A percentile compares a stretch with the other conserved stretches of the same genome.
phyloP scores from a whole-genome alignment of 2,113 vertebrate species.

The Cinclus cinclus region DNA sequence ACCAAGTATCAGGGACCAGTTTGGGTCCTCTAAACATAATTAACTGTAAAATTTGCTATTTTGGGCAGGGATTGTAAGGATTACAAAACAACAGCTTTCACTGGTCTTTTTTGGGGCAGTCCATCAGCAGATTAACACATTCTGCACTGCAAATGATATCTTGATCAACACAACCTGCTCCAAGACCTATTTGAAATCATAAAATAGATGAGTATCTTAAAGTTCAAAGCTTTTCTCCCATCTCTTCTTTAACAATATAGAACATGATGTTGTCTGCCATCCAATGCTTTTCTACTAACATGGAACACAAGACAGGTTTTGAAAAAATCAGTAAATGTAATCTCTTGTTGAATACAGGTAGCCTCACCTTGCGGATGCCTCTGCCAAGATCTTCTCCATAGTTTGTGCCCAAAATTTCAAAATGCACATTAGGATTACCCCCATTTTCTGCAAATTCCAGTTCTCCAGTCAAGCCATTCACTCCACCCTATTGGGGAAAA shows the following conservation, averaged over 20 bases:
- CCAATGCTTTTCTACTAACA: neutral
- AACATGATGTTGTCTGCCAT: accelerated
- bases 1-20: neutral
- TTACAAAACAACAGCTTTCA: neutral
- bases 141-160: neutral
- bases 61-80: neutral
- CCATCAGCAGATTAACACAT: neutral
- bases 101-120: neutral
- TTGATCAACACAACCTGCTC: neutral
- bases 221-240: neutral
- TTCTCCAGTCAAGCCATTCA: constrained; percentile 91
- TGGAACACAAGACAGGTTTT: neutral
- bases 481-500: constrained; percentile 85
- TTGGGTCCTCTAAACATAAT: neutral
- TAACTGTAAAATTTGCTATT: neutral
- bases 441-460: constrained; percentile 95
- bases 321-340: neutral
- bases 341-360: neutral
- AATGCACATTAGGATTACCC: constrained; percentile 93
- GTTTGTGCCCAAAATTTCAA: constrained; percentile 97
- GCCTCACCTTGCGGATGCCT: constrained; percentile 91
- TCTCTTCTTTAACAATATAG: neutral
- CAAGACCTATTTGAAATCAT: neutral
- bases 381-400: constrained; percentile 96
- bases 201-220: neutral